Base-by-base conservation (phyloP, 2,888 invertebrate species). In the Cyclophora albipunctata region DNA sequence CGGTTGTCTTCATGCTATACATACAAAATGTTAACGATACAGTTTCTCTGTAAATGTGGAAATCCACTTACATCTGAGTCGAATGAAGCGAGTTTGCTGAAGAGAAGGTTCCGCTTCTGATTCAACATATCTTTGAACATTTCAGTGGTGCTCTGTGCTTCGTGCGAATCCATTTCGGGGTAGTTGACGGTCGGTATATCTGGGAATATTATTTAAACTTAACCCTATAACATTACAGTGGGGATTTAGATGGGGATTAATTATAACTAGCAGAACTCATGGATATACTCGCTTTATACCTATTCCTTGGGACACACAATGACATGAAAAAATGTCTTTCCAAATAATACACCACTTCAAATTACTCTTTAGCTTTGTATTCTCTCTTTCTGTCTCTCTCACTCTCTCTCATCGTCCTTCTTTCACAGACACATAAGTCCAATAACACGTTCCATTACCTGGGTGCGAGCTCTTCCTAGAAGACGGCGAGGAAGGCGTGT, bases 41-140 rank as follows among this genome's bases (percentile, higher is more conserved):
- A 20, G 20, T 20, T 20, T 20, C 20, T 20, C 20, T 20, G 20
- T 20, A 20, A 20, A 20, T 2, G 20, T 20, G 20, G 20, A 42
- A 20, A 42, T 7, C 42, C 73, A 91, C 93, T 93, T 90, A 97
- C 96, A 85, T 98, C 97, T 1, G 96, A 96, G 71, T 95, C 98
- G 77, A 94, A 96, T 4, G 95, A 97, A 50, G 96, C 95, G 51
- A 97, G 89, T 84, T 95, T 96, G 77, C 94, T 95, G 59, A 96
- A 90, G 35, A 97, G 89, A 69, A 95, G 91, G 72, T 97, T 95
- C 62, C 97, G 92, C 81, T 98, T 98, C 76, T 97, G 97, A 62
- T 95, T 96, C 64, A 98, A 90, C 91, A 98, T 94, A 71, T 98
- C 98, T 71, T 96, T 93, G 78, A 98, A 95, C 92, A 97, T 96